Evolutionary conservation across 2,797 vertebrate genomes (phyloP), one percentile per base, ranked within the genome.

Genomic region (Acanthornis magna): DNA sequence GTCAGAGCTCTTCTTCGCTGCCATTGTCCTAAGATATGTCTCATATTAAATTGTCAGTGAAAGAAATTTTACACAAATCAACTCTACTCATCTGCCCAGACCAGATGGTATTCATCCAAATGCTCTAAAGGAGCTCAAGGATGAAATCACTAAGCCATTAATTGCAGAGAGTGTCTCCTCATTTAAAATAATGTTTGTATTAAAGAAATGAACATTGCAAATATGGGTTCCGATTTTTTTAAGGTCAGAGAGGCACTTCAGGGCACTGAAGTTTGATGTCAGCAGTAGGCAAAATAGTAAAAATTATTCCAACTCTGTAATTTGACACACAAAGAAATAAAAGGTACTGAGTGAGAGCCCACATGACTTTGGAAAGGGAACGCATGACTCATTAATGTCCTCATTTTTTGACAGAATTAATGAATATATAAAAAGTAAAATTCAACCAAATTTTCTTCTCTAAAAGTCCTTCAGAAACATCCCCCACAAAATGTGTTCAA

Each of bases 81-180:
- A 58, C 1, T 7, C 38, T 75, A 72, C 27, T 90, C 82, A 72
- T 81, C 76, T 91, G 76, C 48, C 51, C 76, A 86, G 91, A 93
- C 4, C 83, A 90, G 83, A 95, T 76, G 88, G 73, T 88, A 57
- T 68, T 76, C 83, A 93, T 90, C 62, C 73, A 86, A 93, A 93
- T 57, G 55, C 81, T 93, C 80, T 81, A 42, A 93, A 93, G 76
- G 54, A 93, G 73, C 54, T 94, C 83, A 81, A 66, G 62, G 88
- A 95, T 95, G 76, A 95, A 95, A 94, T 88, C 76, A 86, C 85
- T 79, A 90, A 81, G 66, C 26, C 55, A 75, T 93, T 93, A 94
- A 91, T 70, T 95, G 54, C 62, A 68, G n/a, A 63, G 32, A 80
- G 10, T 9, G 14, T 58, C 88, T 91, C 84, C 67, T 89, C 74